Base-by-base conservation (phyloP, 64 coral and sea anemone species). In the Astreopora myriophthalma region DNA sequence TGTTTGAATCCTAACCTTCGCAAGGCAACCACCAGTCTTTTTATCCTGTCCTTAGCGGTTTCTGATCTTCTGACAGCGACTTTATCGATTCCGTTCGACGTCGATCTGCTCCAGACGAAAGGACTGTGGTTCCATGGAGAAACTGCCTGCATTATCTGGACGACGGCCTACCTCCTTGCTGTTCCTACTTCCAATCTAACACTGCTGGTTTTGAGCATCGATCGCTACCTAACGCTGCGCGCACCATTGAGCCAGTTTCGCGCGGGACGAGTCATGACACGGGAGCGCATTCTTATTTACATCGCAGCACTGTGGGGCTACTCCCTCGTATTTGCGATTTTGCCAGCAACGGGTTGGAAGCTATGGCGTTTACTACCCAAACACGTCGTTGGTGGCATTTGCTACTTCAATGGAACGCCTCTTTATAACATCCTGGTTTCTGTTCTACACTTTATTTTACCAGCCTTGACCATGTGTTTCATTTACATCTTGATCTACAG, bases 161-260 rank as follows among this genome's bases (percentile, higher is more conserved):
- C 79, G 8, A 89, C 76, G 1, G 63, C 67, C 3, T 94, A 94
- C 19, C 64, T 94, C 1, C 85, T 94, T 22, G 69, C 92, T 0
- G 75, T 94, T 24, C 86, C 92, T 44, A 88, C 92, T 16, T 94
- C 92, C 1, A 94, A 88, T 55, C 71, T 94, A 28, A 94, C 85
- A 2, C 25, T 94, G 65, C 37, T 94, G 51, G 46, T 79, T 22
- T 73, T 94, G 6, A 94, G 92, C 48, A 62, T 94, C 67, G 92
- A 94, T 72, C 92, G 92, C 20, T 94, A 94, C 19, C n/a, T 94
- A 9, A 89, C 85, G 6, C 14, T 94, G 24, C 77, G 86, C 29
- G 66, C 73, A 28, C 92, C 92, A 1, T 86, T 89, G n/a, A 94
- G 78, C 13, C 92, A 72, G 19, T 94, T 82, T 19, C 92, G 92